Evolutionary conservation across 2,113 vertebrate species (phyloP), one percentile per base, ranked within the genome.

Genomic region (Ailurus styani): DNA sequence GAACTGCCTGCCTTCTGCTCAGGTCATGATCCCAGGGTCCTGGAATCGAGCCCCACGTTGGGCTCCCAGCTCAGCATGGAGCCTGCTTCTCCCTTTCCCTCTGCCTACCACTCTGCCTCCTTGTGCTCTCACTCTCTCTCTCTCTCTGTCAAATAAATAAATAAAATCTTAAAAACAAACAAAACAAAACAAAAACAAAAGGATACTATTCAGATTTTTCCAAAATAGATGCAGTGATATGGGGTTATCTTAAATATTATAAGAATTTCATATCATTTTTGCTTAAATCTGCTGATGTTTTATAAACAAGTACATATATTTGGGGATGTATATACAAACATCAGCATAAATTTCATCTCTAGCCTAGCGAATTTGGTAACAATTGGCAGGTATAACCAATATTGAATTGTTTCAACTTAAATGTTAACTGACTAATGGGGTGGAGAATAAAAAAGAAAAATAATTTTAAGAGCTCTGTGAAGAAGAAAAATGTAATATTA

Each of bases 401-500:
- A 25, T 82, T 54, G 55, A 66, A 68, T 87, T 90, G 25, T 45
- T 95, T 75, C 27, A 31, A 66, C 31, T 91, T 81, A 21, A 91
- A 87, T 77, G 27, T 27, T 78, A 45, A 34, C 31, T 85, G 57
- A 64, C 27, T 83, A 40, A 47, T n/a, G 45, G 45, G 45, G 37
- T 60, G 93, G 62, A 47, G 37, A 66, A 83, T 70, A 13, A 82
- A 55, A 90, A 84, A 96, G 64, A 2, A 66, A 83, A 68, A 86
- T 31, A 23, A 79, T 11, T 34, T 27, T 27, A 31, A 84, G 29
- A 42, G 18, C 34, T 64, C 45, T 40, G 2, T 40, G 52, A 83
- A 68, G 73, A 92, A 78, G 66, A 86, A 97, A 96, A 91, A 75
- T 45, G 90, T 47, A 57, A 83, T 83, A 83, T 78, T 68, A 83